Percentiles rank a stretch among this genome's conserved stretches.
These are phyloP conservation scores for Hyla sarda DNA, from an alignment of 2,113 vertebrate species.

Conservation along the genomic window DNA sequence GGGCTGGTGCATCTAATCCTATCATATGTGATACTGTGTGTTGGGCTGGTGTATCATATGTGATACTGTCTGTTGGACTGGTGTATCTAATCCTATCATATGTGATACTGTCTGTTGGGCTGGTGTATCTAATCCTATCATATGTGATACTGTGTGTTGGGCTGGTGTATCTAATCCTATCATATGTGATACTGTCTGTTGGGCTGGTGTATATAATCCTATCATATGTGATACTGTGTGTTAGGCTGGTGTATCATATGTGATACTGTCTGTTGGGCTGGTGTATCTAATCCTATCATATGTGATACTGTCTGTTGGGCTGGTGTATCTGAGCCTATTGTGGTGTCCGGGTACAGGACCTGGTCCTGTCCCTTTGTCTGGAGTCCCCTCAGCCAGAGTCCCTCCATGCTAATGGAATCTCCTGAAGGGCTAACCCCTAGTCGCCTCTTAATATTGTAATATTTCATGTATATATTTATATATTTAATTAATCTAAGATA, in stretches of 20 bases:
- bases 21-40: not conserved
- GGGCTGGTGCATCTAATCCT: not conserved
- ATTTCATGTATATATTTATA: no score
- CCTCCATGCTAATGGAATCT: no score
- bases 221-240: not conserved
- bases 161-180: not conserved
- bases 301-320: not conserved
- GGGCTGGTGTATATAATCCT: not conserved
- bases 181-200: not conserved
- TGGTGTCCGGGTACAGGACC: no score
- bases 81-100: not conserved
- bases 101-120: not conserved
- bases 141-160: not conserved
- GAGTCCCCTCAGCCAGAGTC: no score
- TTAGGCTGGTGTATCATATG: no score
- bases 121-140: not conserved
- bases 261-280: not conserved
- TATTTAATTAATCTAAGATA: no score
- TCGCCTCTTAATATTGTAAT: no score
- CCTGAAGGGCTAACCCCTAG: no score
- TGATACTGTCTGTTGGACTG: not conserved
- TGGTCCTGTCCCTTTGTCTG: no score
- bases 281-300: not conserved
- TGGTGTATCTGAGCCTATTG: not conserved
- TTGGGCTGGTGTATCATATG: no score